Percentiles rank a stretch among this genome's conserved stretches.
phyloP scores from a whole-genome alignment of 2,888 invertebrate species.

The Cantharis flavilabris region DNA sequence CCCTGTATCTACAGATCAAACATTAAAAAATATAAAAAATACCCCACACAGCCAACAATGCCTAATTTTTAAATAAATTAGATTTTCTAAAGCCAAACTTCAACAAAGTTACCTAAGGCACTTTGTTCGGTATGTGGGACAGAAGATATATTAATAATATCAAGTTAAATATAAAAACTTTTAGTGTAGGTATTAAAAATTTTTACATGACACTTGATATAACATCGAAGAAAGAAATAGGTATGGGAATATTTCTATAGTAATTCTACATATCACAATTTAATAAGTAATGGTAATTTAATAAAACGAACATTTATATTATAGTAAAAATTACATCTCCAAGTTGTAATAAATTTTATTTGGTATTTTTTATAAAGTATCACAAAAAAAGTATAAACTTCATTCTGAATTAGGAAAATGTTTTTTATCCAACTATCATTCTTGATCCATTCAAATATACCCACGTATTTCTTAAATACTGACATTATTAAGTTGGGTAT shows the following conservation, averaged over 20 bases:
- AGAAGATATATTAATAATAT: neutral
- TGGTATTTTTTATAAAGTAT: neutral
- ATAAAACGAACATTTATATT: neutral
- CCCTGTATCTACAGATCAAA: neutral
- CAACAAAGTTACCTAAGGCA: neutral
- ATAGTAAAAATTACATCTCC: neutral
- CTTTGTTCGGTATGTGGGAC: neutral
- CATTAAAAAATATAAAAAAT: neutral
- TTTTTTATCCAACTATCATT: neutral
- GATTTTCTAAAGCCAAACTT: neutral
- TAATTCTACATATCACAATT: neutral
- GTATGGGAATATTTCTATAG: neutral
- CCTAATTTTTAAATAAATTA: neutral
- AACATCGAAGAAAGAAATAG: neutral
- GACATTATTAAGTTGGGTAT: too few species aligned
- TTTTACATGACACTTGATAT: neutral
- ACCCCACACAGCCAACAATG: neutral
- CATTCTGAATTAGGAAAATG: neutral
- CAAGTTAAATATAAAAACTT: neutral
- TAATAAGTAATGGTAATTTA: neutral
- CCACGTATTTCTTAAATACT: neutral
- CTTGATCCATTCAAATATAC: neutral
- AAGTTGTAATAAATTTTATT: neutral
- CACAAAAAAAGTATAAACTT: neutral
- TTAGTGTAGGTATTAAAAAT: neutral